Base-by-base conservation (phyloP, 1,140 invertebrate species). In the Helicorthomorpha holstii region DNA sequence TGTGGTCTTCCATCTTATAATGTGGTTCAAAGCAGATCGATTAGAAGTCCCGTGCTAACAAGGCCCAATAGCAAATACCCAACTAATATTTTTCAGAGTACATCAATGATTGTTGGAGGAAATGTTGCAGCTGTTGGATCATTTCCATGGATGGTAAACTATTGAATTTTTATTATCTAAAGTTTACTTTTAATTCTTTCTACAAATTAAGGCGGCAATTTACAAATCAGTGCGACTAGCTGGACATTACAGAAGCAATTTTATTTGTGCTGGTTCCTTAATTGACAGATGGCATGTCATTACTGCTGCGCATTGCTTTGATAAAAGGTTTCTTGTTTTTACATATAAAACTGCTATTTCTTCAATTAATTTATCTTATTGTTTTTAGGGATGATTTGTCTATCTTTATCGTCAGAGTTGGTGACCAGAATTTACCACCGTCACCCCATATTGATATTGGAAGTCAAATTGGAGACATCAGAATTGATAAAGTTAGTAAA, bases 91-190 rank as follows among this genome's bases (percentile, higher is more conserved):
- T n/a, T n/a, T n/a, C 7, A 7, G 29, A 34, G 29, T 7, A 34
- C 29, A 7, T 34, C 29, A 34, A 7, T 7, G 51, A 94, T 96
- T 50, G 89, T 95, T 58, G 90, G 90, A 16, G 91, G 92, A 41
- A 82, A 81, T 61, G 83, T 83, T 62, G 83, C 91, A 10, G 75
- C 76, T 29, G 92, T 91, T 65, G 91, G 88, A 1, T 76, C 84
- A 53, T 94, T 87, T 83, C 91, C 91, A 16, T 96, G 92, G 91
- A 85, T 89, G 74, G 79, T 79, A 59, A n/a, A n/a, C n/a, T 34
- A 16, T 7, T 34, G 7, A 16, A 34, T 34, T 34, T 16, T 34
- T 16, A 7, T 34, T 7, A 7, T 34, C 16, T 34, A 7, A 34
- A 34, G 7, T 7, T 34, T 16, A 34, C 29, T 7, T 34, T 7